A percentile compares a stretch with the other conserved stretches of the same genome.
phyloP scores from a whole-genome alignment of 2,797 vertebrate genomes.

The Galaxias olidus region DNA sequence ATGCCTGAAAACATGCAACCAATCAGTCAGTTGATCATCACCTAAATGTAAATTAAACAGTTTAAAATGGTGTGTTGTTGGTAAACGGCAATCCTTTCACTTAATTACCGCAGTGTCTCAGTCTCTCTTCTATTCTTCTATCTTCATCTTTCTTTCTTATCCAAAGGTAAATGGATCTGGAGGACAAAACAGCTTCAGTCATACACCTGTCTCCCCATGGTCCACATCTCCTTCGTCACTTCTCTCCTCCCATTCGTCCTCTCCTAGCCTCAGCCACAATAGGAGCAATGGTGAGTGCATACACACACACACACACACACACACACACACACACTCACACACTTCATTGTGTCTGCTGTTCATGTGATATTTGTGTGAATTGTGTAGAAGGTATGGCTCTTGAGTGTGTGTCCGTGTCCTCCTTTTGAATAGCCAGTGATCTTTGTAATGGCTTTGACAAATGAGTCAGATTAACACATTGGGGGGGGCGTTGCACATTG shows the following conservation, averaged over 20 bases:
- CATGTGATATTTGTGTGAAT: neutral
- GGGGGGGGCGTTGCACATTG: too few species aligned
- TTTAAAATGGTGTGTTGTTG: too few species aligned
- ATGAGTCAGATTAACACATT: slow-evolving; percentile 35
- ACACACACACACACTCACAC: slow-evolving; percentile 1
- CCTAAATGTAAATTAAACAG: too few species aligned
- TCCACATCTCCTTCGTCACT: slow-evolving; percentile 82
- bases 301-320: slow-evolving; percentile 7
- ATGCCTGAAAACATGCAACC: too few species aligned
- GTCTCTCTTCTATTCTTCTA: slow-evolving; percentile 18
- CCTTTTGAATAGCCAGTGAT: slow-evolving; percentile 17
- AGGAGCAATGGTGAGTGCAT: slow-evolving; percentile 79
- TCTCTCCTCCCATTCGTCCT: slow-evolving; percentile 74
- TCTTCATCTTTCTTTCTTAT: slow-evolving; percentile 11
- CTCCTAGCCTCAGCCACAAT: slow-evolving; percentile 77
- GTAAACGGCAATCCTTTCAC: too few species aligned
- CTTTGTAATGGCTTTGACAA: slow-evolving; percentile 40
- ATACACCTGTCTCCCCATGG: slow-evolving; percentile 69
- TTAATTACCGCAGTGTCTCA: neutral
- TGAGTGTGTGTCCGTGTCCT: slow-evolving; percentile 3
- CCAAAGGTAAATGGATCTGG: slow-evolving; percentile 79
- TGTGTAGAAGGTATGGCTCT: too few species aligned
- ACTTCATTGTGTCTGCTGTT: neutral
- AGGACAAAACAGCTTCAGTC: slow-evolving; percentile 36
- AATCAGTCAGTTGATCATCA: too few species aligned